Conservation (phyloP, 2,797 vertebrate species). For the Crocidura indochinensis region DNA sequence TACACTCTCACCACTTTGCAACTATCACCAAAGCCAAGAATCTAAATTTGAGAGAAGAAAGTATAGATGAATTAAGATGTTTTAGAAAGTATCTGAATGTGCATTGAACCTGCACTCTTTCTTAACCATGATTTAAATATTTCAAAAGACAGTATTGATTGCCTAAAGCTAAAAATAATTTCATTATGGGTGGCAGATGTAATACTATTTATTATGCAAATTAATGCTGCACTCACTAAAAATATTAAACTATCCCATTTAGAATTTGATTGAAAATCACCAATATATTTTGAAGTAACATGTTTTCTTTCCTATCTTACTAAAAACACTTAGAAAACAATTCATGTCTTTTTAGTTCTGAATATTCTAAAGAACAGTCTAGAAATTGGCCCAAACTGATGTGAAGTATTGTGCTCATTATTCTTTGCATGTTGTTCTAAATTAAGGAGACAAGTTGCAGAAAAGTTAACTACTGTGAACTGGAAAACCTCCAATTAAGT, state of each 20-base stretch:
- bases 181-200: constrained; percentile 72
- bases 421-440: constrained; percentile 79
- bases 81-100: constrained; percentile 18
- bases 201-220: constrained; percentile 73
- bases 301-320: constrained; percentile 44
- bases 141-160: constrained; percentile 58
- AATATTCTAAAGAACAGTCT: constrained; percentile 48
- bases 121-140: constrained; percentile 56
- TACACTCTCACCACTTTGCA: background rate
- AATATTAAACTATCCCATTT: constrained; percentile 62
- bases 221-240: constrained; percentile 60
- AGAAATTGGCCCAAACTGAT: constrained; percentile 72
- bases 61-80: background rate
- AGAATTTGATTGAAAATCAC: constrained; percentile 65
- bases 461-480: constrained; percentile 79
- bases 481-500: constrained; percentile 83
- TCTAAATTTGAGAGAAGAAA: constrained; percentile 26
- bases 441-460: constrained; percentile 77
- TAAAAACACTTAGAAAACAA: constrained; percentile 69
- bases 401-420: constrained; percentile 75
- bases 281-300: constrained; percentile 65
- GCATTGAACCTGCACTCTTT: constrained; percentile 19
- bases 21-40: background rate
- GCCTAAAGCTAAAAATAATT: constrained; percentile 78
- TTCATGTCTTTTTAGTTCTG: constrained; percentile 56